Evolutionary conservation across 2,888 invertebrate species (phyloP).

Genomic region (Teleiodes luculella): DNA sequence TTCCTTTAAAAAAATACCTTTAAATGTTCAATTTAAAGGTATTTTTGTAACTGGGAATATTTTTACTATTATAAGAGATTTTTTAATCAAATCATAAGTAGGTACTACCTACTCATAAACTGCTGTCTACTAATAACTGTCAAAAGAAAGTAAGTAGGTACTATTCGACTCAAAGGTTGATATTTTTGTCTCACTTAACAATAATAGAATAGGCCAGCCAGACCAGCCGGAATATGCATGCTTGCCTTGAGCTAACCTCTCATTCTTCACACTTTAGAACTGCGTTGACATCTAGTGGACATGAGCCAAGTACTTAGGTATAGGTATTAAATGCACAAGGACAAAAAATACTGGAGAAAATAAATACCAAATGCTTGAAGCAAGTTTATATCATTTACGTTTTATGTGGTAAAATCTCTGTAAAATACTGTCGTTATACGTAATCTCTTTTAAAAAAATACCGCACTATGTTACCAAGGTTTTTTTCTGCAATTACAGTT

Average conservation of each 20-base stretch:
- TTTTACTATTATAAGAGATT: no score
- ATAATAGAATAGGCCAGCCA: conserved; percentile 27
- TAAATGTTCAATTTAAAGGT: no score
- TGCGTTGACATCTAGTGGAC: conserved; percentile 10
- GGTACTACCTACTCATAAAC: no score
- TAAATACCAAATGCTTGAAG: neutral
- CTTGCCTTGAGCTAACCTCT: conserved; percentile 39
- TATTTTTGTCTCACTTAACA: conserved; percentile 21
- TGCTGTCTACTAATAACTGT: conserved; percentile 5
- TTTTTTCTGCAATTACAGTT: no score
- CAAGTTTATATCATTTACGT: no score
- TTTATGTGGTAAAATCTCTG: no score
- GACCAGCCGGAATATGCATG: conserved; percentile 20
- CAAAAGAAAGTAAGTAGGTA: conserved; percentile 40
- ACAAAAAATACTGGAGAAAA: neutral
- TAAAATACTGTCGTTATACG: no score
- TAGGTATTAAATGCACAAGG: neutral
- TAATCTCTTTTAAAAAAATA: no score
- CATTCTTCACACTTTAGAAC: conserved; percentile 31
- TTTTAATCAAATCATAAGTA: no score
- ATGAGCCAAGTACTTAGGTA: conserved; percentile 5
- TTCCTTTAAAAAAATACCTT: no score
- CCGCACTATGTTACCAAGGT: no score
- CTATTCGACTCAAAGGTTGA: conserved; percentile 19
- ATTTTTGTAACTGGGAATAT: no score